Evolutionary conservation across 2,113 vertebrate genomes (phyloP), one percentile per base, ranked within the genome.

Genomic region (Hyla sarda): DNA sequence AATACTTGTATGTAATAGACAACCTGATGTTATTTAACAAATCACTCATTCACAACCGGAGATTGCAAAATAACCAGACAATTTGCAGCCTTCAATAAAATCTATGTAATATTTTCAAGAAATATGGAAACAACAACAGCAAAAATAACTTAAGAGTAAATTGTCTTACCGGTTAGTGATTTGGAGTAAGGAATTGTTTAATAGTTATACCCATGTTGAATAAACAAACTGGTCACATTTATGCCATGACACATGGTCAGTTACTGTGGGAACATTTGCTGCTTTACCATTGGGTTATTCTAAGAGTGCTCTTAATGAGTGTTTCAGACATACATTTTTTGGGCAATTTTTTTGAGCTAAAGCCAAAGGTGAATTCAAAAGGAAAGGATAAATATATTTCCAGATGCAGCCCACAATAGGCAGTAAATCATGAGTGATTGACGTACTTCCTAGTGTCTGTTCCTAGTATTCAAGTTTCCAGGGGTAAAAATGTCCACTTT

Each of bases 1-100:
- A 60, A 73, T 45, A 48, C 65, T 60, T 60, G n/a, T 30, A 58
- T 79, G 23, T 54, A 83, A 73, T 19, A 83, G 82, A 32, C 60
- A 69, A 67, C 16, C 30, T 67, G 25, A 67, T 67, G 79, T 82
- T 50, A 67, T 82, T 67, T 69, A 48, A 45, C 45, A 69, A 67
- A 69, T 65, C 79, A 48, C n/a, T 81, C n/a, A 81, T 81, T 65
- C 58, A 41, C 54, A 41, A 81, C n/a, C 56, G 37, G 16, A 67
- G 58, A 79, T 79, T 58, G 17, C 52, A 58, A 58, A 79, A 79
- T 41, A 23, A 78, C 32, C 32, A 79, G 76, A 56, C 52, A 52
- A 52, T 79, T 58, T 79, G 32, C 52, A 78, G 48, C 21, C 21
- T 79, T 58, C 13, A 58, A 79, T 58, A 41, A 37, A 79, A 60